Percentiles rank a stretch among this genome's conserved stretches.
Conservation (phyloP, 2,797 vertebrate species). For the Leptatherina wallacei region DNA sequence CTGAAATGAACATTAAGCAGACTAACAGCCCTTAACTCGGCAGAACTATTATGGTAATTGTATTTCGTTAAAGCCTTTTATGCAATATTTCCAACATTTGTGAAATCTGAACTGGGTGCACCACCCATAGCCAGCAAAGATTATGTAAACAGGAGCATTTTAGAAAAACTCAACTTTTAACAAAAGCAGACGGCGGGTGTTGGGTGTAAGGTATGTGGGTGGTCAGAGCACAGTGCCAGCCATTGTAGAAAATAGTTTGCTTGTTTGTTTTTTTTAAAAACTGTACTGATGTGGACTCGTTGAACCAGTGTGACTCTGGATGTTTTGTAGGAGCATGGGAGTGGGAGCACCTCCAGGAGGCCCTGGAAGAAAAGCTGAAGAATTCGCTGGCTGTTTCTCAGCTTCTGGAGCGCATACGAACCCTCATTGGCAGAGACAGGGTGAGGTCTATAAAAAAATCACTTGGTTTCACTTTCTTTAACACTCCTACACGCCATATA, state of each 20-base stretch:
- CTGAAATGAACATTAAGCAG: background rate
- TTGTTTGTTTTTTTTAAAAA: constrained; percentile 38
- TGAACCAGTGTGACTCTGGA: constrained; percentile 57
- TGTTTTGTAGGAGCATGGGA: constrained; percentile 89
- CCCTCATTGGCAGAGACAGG: constrained; percentile 86
- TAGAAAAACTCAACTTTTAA: constrained; percentile 42
- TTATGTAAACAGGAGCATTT: constrained; percentile 51
- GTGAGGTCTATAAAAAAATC: constrained; percentile 49
- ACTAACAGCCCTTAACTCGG: background rate
- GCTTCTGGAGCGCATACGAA: constrained; percentile 91
- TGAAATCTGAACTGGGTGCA: constrained; percentile 2
- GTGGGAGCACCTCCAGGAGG: constrained; percentile 92
- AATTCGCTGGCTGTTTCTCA: constrained; percentile 87
- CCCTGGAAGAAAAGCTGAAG: constrained; percentile 91
- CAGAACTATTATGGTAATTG: background rate
- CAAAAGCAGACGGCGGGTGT: constrained; percentile 33
- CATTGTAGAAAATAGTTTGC: constrained; percentile 22
- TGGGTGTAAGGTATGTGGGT: constrained; percentile 45
- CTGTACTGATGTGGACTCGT: constrained; percentile 34
- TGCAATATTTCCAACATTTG: constrained; percentile 14
- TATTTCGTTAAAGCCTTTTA: constrained; percentile 6
- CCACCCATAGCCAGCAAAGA: constrained; percentile 20
- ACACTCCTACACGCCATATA: background rate
- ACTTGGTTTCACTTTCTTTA: background rate
- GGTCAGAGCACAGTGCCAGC: constrained; percentile 33